Conservation (phyloP, 2,797 vertebrate species). For the Malurus leucopterus region DNA sequence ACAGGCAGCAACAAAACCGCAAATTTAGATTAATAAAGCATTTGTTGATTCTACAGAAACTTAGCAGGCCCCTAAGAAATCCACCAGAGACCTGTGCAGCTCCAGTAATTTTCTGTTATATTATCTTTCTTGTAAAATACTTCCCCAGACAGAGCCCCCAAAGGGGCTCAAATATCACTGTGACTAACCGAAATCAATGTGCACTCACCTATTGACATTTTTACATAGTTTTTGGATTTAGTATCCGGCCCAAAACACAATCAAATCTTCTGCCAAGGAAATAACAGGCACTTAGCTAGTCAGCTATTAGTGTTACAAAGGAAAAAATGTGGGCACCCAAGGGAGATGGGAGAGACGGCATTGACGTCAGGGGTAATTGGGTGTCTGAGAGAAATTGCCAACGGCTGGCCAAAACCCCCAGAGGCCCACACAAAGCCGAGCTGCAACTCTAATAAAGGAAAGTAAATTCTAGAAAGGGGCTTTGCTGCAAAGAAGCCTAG, state of each 20-base stretch:
- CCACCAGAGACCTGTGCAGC: constrained; percentile 76
- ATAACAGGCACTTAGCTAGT: constrained; percentile 97
- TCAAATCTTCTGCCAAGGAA: constrained; percentile 87
- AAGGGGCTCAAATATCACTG: constrained; percentile 83
- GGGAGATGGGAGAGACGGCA: constrained; percentile 91
- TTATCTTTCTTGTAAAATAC: constrained; percentile 84
- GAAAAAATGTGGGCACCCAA: constrained; percentile 91
- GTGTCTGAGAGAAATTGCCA: constrained; percentile 93
- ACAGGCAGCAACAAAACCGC: constrained; percentile 79
- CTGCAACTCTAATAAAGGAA: constrained; percentile 89
- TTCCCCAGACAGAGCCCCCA: constrained; percentile 79
- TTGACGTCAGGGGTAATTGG: constrained; percentile 95
- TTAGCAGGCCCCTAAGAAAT: constrained; percentile 81
- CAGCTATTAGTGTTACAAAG: constrained; percentile 98
- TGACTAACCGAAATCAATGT: constrained; percentile 83
- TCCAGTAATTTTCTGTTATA: constrained; percentile 85
- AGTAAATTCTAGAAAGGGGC: constrained; percentile 83
- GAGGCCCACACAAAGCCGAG: constrained; percentile 77
- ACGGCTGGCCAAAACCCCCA: constrained; percentile 87
- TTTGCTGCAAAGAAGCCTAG: constrained; percentile 75
- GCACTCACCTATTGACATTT: constrained; percentile 86
- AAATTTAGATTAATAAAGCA: constrained; percentile 84
- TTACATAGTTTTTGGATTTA: constrained; percentile 87
- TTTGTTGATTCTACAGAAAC: constrained; percentile 84
- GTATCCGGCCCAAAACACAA: constrained; percentile 82